Conservation (phyloP, 1,140 invertebrate genomes). For the Oedothorax gibbosus region DNA sequence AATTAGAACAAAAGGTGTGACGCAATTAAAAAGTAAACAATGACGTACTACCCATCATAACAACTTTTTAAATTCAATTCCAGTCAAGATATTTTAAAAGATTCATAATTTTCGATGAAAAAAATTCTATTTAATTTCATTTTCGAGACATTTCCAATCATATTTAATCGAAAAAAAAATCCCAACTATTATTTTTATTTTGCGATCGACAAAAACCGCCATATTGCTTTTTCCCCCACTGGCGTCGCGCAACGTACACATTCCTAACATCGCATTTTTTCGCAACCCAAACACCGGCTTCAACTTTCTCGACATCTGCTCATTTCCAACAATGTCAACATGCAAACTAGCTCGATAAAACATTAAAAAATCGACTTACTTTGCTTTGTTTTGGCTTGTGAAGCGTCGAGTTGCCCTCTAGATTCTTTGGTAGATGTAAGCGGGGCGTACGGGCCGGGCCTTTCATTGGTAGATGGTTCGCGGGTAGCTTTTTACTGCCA, state of each 20-base stretch:
- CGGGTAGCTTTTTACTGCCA: conserved; percentile 55
- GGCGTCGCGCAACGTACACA: conserved; percentile 16
- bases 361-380: conserved; percentile 61
- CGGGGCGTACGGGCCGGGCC: conserved; percentile 38
- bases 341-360: conserved; percentile 41
- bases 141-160: no score
- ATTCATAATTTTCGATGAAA: no score
- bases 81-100: no score
- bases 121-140: no score
- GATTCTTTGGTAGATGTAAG: conserved; percentile 53
- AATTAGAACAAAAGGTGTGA: no score
- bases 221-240: conserved; percentile 45
- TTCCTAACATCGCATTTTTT: background rate
- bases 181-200: conserved; percentile 22
- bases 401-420: conserved; percentile 38
- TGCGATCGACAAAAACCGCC: conserved; percentile 23
- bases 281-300: background rate
- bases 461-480: conserved; percentile 53
- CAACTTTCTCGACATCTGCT: conserved; percentile 3
- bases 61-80: no score
- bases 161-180: no score
- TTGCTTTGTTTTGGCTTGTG: conserved; percentile 43
- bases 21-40: no score
- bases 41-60: no score
- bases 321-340: conserved; percentile 31